Conservation (phyloP, 1,140 invertebrate species). For the Drosophila seguyi region DNA sequence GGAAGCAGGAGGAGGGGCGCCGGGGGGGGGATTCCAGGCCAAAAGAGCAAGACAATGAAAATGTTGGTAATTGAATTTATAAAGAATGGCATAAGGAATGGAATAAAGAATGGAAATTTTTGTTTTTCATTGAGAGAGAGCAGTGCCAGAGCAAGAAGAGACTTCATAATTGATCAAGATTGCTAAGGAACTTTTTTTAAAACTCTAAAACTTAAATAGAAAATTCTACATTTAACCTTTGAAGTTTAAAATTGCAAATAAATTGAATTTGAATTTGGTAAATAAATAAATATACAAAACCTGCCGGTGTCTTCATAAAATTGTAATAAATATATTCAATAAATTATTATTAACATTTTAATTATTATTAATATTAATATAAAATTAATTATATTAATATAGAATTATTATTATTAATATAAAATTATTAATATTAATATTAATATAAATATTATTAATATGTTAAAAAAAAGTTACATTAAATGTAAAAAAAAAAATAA, state of each 20-base stretch:
- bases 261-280: too few species aligned
- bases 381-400: too few species aligned
- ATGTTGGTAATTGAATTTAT: slow-evolving; percentile 28
- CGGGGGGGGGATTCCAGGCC: background rate
- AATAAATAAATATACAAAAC: too few species aligned
- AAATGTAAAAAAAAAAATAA: too few species aligned
- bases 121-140: background rate
- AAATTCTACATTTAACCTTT: too few species aligned
- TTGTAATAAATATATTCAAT: background rate
- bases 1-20: background rate
- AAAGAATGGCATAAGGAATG: slow-evolving; percentile 12
- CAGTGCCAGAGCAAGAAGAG: background rate
- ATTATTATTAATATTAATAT: too few species aligned
- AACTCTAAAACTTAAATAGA: background rate
- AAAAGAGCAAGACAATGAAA: slow-evolving; percentile 36
- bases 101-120: slow-evolving; percentile 10
- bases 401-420: too few species aligned
- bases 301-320: background rate
- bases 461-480: too few species aligned
- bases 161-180: background rate
- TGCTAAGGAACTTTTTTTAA: background rate
- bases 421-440: too few species aligned
- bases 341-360: too few species aligned
- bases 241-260: too few species aligned
- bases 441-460: too few species aligned